These are phyloP conservation scores for Labroides dimidiatus DNA, from an alignment of 2,797 vertebrate species.

Conservation along the genomic window DNA sequence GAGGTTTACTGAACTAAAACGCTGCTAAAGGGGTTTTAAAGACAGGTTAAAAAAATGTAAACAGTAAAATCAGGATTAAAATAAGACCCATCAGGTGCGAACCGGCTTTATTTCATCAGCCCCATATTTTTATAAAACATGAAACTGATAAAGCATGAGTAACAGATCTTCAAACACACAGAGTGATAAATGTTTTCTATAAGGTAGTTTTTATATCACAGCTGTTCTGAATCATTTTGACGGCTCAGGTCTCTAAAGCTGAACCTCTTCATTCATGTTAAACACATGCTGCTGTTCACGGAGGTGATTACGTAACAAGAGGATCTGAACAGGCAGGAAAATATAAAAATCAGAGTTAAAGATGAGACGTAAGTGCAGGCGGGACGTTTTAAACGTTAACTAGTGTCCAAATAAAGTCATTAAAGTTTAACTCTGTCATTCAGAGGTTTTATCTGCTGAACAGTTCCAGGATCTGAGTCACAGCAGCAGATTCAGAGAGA, in stretches of 20 bases:
- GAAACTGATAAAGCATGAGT: not conserved
- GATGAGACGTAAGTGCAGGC: not conserved
- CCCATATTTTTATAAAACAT: not conserved
- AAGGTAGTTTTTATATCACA: not conserved
- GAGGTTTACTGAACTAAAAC: too few species aligned
- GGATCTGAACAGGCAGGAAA: not conserved
- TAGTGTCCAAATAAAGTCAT: too few species aligned
- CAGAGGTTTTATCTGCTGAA: not conserved
- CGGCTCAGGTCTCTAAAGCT: not conserved
- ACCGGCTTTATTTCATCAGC: slow-evolving; percentile 7
- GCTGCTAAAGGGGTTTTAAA: too few species aligned
- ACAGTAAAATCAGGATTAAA: too few species aligned
- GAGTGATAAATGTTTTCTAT: slow-evolving; percentile 6
- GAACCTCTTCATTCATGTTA: slow-evolving; percentile 1
- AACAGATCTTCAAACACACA: not conserved
- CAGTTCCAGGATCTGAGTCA: not conserved
- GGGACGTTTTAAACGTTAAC: not conserved
- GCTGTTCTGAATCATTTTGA: not conserved
- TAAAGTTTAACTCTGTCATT: not conserved
- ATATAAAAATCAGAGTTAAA: not conserved
- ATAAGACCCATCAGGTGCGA: too few species aligned
- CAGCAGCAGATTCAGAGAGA: not conserved
- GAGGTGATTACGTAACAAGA: slow-evolving; percentile 14
- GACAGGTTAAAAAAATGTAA: too few species aligned
- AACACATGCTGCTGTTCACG: slow-evolving; percentile 12